Evolutionary conservation across 2,113 vertebrate genomes (phyloP).

Genomic region (Chloroceryle aenea): DNA sequence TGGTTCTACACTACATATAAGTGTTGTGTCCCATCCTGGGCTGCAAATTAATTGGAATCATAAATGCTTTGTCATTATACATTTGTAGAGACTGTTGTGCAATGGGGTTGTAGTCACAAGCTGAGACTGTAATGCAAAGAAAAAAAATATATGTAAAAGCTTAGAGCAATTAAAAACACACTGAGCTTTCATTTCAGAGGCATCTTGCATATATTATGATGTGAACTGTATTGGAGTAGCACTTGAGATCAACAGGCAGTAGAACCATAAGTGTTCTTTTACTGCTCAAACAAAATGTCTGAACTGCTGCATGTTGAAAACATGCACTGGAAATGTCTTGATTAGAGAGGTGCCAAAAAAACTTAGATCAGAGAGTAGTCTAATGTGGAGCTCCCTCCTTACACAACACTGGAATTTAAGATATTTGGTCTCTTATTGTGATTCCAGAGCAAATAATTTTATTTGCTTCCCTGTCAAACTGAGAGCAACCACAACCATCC

Average conservation of each 20-base stretch:
- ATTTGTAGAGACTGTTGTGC: background rate
- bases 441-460: background rate
- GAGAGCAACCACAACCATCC: background rate
- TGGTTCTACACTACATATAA: background rate
- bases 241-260: background rate
- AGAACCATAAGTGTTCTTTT: background rate
- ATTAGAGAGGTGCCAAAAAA: background rate
- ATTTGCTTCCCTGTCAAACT: background rate
- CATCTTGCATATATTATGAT: background rate
- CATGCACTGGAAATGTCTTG: background rate
- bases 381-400: background rate
- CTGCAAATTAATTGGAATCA: background rate
- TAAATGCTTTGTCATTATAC: background rate
- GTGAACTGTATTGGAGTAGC: fast-evolving
- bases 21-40: background rate
- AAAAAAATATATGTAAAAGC: background rate
- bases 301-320: background rate
- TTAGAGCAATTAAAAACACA: background rate
- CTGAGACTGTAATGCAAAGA: background rate
- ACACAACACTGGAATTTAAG: background rate
- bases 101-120: background rate
- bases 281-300: background rate
- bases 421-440: background rate
- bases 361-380: background rate
- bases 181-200: background rate